Evolutionary conservation across 2,797 vertebrate species (phyloP), one percentile per base, ranked within the genome.

Genomic region (Poecilia picta): DNA sequence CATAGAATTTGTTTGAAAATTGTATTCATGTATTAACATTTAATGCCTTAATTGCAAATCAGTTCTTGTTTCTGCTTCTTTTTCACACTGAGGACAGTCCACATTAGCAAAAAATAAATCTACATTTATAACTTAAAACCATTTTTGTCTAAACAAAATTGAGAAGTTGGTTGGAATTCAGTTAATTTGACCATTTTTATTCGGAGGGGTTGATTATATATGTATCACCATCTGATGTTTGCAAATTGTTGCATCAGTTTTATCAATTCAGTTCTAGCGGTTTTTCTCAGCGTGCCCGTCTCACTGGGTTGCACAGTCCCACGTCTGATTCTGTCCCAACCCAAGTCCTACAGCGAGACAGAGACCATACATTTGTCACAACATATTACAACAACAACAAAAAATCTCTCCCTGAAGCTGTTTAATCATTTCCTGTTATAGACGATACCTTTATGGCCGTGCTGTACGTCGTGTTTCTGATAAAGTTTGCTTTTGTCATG

Each of bases 401-500:
- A 46, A 28, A 72, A 53, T 20, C 71, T 20, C 73, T 36, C 33
- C 36, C 31, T 66, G 31, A 20, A 39, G 31, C 49, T 36, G 18
- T 13, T 39, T 41, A 47, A 47, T 15, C 47, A 8, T 43, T 59
- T 72, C 36, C 74, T 18, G 28, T 33, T 31, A 49, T 23, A 43
- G 12, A 15, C 18, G n/a, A 10, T 68, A 46, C 77, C 55, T 76
- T 80, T 64, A 57, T 33, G 25, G 64, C 41, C 28, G 57, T 23
- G n/a, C 31, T 81, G 28, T 64, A 62, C 73, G 47, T 83, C 66
- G 62, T 66, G 74, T 45, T 47, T 80, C 28, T 64, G 28, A 78
- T 76, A 73, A 59, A 72, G 4, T 62, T 46, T 8, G 77, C 33
- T 80, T 81, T 76, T 81, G 68, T 59, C 41, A 23, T 75, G 75